Evolutionary conservation across 1,140 invertebrate species (phyloP).

Genomic region (Physella acuta): DNA sequence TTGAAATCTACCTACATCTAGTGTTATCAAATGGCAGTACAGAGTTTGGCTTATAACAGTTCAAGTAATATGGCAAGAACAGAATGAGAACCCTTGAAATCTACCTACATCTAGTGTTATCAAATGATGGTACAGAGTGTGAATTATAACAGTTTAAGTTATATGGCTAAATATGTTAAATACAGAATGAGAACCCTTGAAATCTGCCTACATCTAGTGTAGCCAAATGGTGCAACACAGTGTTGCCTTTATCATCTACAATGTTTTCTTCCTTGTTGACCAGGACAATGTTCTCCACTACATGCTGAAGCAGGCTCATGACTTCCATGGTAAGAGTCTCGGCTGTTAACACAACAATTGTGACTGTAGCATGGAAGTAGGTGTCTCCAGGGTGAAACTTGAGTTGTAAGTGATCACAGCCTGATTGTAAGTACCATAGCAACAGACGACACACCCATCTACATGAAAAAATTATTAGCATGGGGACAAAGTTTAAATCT

Average conservation of each 20-base stretch:
- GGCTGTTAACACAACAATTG: conserved; percentile 32
- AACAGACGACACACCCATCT: conserved; percentile 31
- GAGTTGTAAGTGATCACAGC: conserved; percentile 33
- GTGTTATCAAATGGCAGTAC: conserved; percentile 26
- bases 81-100: too few relatives aligned
- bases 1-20: neutral
- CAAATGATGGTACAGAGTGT: too few relatives aligned
- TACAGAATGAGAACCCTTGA: neutral
- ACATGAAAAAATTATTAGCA: conserved; percentile 15
- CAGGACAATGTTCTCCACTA: too few relatives aligned
- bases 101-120: too few relatives aligned
- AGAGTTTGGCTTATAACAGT: conserved; percentile 37
- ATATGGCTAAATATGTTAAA: too few relatives aligned
- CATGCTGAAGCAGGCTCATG: too few relatives aligned
- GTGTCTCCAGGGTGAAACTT: conserved; percentile 31
- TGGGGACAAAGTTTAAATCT: too few relatives aligned
- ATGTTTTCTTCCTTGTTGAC: too few relatives aligned
- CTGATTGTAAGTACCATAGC: conserved; percentile 31
- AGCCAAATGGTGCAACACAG: conserved; percentile 33
- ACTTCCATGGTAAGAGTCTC: too few relatives aligned
- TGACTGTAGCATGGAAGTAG: conserved; percentile 39
- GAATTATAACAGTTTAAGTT: too few relatives aligned
- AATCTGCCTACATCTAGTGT: neutral
- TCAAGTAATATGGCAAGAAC: too few relatives aligned
- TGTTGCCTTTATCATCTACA: conserved; percentile 38